Evolutionary conservation across 2,888 invertebrate species (phyloP).

Genomic region (Hyles lineata): DNA sequence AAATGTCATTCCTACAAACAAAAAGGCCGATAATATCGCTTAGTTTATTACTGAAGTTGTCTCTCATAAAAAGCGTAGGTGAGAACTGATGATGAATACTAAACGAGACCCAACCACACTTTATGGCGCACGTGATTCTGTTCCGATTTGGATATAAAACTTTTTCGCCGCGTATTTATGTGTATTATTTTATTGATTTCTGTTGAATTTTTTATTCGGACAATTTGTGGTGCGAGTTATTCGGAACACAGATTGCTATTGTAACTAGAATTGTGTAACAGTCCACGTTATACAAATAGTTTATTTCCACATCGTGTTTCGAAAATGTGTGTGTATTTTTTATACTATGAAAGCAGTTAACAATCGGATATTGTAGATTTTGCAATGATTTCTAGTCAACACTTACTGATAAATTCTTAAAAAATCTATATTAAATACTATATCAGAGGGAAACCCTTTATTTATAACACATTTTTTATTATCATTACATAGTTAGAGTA

Average conservation of each 20-base stretch:
- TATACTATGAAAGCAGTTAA: too few relatives aligned
- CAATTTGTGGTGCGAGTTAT: not conserved
- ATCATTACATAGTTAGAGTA: too few relatives aligned
- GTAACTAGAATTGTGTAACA: not conserved
- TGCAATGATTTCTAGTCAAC: too few relatives aligned
- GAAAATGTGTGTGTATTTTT: too few relatives aligned
- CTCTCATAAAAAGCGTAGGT: constrained; percentile 20
- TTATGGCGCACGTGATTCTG: constrained; percentile 21
- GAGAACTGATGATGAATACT: constrained; percentile 25
- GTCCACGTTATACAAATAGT: too few relatives aligned
- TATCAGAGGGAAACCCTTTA: too few relatives aligned
- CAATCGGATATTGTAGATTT: too few relatives aligned
- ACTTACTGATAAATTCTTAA: too few relatives aligned
- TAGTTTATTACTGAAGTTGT: constrained; percentile 20
- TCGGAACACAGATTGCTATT: not conserved
- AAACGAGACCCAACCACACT: constrained; percentile 18
- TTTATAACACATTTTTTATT: too few relatives aligned
- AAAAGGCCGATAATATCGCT: constrained; percentile 15
- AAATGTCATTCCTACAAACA: constrained; percentile 10
- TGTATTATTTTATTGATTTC: constrained; percentile 17
- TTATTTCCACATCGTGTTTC: too few relatives aligned
- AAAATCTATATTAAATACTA: too few relatives aligned
- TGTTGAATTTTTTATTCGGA: not conserved
- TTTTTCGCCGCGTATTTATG: constrained; percentile 12
- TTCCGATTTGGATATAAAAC: constrained; percentile 11